Evolutionary conservation across 2,888 invertebrate species (phyloP).

Genomic region (Ormyrus thymus): DNA sequence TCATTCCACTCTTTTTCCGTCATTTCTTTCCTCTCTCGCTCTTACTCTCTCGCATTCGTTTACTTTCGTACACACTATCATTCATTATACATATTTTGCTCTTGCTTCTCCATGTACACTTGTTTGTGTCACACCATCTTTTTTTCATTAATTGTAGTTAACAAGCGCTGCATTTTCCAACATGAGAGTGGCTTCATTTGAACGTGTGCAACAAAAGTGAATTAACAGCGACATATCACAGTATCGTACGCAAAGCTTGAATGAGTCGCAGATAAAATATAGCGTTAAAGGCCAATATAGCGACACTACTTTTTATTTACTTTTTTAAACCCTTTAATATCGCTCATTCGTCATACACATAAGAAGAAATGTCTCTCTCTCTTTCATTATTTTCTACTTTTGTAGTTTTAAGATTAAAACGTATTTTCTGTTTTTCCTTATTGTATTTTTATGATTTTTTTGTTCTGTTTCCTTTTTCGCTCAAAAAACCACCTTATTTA

Average conservation of each 20-base stretch:
- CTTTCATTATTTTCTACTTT: conserved; percentile 40
- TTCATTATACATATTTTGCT: too few relatives aligned
- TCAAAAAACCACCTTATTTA: conserved; percentile 49
- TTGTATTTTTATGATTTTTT: conserved; percentile 56
- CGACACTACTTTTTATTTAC: conserved; percentile 63
- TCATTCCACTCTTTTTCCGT: conserved; percentile 17
- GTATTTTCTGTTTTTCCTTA: conserved; percentile 51
- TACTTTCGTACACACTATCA: conserved; percentile 20
- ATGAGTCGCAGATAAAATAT: conserved; percentile 70
- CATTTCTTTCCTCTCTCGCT: conserved; percentile 20
- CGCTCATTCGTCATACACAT: conserved; percentile 46
- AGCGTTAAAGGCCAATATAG: conserved; percentile 70
- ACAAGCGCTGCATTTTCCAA: conserved; percentile 60
- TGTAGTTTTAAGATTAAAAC: conserved; percentile 43
- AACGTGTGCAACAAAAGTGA: conserved; percentile 64
- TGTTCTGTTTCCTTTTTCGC: conserved; percentile 41
- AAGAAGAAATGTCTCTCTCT: conserved; percentile 37
- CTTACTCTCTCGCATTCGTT: not conserved
- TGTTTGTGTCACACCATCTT: conserved; percentile 46
- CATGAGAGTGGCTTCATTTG: conserved; percentile 62
- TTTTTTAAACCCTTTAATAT: conserved; percentile 51
- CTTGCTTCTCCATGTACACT: conserved; percentile 24
- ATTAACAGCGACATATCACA: conserved; percentile 72
- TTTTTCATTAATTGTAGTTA: conserved; percentile 55
- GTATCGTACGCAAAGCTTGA: conserved; percentile 71